Conservation (phyloP, 1,140 invertebrate genomes). For the roundworm (Caenorhabditis elegans) region DNA sequence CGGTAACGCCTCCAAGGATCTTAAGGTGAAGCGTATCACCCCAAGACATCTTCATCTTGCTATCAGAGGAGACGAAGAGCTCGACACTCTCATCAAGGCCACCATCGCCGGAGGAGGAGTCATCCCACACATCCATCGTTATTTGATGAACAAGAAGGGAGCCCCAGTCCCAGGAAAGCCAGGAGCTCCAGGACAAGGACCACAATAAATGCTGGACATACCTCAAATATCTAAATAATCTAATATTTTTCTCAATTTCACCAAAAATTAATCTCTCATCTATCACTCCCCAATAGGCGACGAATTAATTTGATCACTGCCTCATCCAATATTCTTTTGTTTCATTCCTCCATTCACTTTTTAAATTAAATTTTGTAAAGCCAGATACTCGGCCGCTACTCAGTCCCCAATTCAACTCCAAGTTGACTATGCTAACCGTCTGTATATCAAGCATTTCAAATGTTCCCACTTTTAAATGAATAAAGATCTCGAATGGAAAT, state of each 20-base stretch:
- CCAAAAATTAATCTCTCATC: neutral
- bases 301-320: neutral
- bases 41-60: conserved; percentile 97
- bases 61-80: conserved; percentile 97
- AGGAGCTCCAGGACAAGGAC: neutral
- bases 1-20: conserved; percentile 97
- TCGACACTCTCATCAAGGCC: conserved; percentile 97
- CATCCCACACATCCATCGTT: conserved; percentile 54
- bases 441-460: neutral
- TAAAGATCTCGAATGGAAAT: conserved; percentile 13
- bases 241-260: neutral
- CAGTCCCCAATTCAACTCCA: neutral
- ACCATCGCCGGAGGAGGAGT: conserved; percentile 93
- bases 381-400: neutral
- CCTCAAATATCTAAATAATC: neutral
- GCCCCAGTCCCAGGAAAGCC: conserved; percentile 19
- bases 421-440: neutral
- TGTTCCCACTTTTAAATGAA: neutral
- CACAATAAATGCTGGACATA: neutral
- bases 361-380: neutral
- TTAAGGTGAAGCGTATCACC: conserved; percentile 99
- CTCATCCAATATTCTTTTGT: neutral
- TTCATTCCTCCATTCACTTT: neutral
- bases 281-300: neutral
- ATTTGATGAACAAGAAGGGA: conserved; percentile 53